A percentile compares a stretch with the other conserved stretches of the same genome.
Evolutionary conservation across 2,797 vertebrate species (phyloP).

Genomic region (Halcyon smyrnensis): DNA sequence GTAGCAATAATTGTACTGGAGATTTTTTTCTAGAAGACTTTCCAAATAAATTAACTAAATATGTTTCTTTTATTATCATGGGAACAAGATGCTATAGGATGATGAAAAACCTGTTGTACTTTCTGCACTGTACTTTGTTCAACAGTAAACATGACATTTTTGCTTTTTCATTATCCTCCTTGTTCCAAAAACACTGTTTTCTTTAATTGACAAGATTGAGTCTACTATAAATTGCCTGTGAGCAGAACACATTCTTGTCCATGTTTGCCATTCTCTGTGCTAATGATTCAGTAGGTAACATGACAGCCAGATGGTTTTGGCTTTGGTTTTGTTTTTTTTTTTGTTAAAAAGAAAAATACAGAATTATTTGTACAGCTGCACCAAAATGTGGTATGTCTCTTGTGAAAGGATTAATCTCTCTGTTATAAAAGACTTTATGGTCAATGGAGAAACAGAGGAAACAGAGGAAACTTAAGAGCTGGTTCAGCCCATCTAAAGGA

Average conservation of each 20-base stretch:
- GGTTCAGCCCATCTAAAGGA: background rate
- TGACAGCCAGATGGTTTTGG: background rate
- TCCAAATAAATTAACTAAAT: background rate
- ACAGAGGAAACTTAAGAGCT: background rate
- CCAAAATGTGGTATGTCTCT: background rate
- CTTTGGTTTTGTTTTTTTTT: background rate
- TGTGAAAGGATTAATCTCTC: background rate
- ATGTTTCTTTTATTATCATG: background rate
- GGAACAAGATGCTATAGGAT: background rate
- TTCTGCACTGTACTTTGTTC: background rate
- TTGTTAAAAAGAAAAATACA: background rate
- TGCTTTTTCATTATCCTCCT: background rate
- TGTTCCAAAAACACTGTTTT: background rate
- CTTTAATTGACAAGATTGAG: background rate
- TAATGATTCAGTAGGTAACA: background rate
- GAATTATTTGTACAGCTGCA: slow-evolving; percentile 36
- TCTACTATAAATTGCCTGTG: background rate
- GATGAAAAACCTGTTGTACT: background rate
- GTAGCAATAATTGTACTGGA: background rate
- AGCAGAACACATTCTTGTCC: background rate
- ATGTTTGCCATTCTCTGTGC: background rate
- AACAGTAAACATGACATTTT: background rate
- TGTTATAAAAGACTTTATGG: background rate
- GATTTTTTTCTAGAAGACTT: background rate
- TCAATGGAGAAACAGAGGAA: slow-evolving; percentile 15